Percentiles rank a stretch among this genome's conserved stretches.
These are phyloP conservation scores for Suricata suricatta DNA, from an alignment of 2,113 vertebrate species.

Conservation along the genomic window DNA sequence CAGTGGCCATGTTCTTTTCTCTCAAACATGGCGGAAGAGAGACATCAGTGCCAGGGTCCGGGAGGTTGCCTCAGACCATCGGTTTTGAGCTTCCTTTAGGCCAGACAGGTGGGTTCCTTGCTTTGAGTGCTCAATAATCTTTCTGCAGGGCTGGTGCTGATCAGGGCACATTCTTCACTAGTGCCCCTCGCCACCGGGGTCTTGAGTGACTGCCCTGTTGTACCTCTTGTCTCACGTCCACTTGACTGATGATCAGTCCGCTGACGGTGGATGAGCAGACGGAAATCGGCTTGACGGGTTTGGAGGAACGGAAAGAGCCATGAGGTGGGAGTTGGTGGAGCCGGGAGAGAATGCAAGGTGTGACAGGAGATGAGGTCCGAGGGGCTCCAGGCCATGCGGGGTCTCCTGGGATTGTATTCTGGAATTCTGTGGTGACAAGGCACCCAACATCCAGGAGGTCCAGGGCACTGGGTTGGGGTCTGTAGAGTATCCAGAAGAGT, in stretches of 20 bases:
- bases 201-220: background rate
- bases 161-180: background rate
- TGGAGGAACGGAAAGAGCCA: background rate
- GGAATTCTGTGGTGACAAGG: background rate
- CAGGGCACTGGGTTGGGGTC: background rate
- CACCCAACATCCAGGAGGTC: background rate
- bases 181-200: background rate
- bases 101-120: background rate
- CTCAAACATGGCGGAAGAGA: background rate
- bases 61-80: background rate
- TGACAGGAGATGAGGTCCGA: background rate
- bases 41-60: background rate
- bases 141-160: background rate
- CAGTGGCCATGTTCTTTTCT: background rate
- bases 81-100: background rate
- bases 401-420: background rate
- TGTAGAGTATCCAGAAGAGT: background rate
- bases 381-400: background rate
- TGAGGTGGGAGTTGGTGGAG: too few relatives aligned
- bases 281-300: background rate
- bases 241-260: background rate
- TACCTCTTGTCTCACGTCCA: fast-evolving
- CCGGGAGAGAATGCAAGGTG: background rate
- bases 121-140: background rate
- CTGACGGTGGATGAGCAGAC: background rate